Evolutionary conservation across 2,797 vertebrate genomes (phyloP), one percentile per base, ranked within the genome.

Genomic region (Paguma larvata): DNA sequence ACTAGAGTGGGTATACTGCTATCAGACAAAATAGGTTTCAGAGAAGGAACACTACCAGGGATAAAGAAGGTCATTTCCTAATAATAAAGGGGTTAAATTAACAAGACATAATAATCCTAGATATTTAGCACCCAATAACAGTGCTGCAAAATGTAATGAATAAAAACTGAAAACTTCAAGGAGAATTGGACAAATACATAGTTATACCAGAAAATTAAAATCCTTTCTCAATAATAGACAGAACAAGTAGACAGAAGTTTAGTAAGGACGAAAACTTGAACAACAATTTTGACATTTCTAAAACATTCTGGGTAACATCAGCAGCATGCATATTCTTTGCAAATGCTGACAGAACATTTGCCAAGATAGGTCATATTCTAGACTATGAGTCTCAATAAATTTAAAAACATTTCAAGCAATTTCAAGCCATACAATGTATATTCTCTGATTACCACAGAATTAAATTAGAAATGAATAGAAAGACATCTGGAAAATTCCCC

Each of bases 51-150:
- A 83, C 41, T 62, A 83, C 14, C 41, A 83, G 18, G 3, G 25
- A 67, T 73, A 70, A 32, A 82, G 11, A 73, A 48, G 27, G 62
- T 19, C 65, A 83, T 72, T 83, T 77, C 46, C 70, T 56, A 78
- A 70, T 11, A 85, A 85, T n/a, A 95, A 92, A 67, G 30, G 46
- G 14, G 5, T 51, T 88, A 77, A 62, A 82, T 94, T 82, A 95
- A 77, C 34, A 95, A 86, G 27, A 65, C 23, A 11, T 53, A 75
- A 85, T 3, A 87, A 82, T 91, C 48, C 27, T 77, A 85, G 80
- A 62, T 72, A 68, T 86, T 91, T 51, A 56, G 32, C 13, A 80
- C 7, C 25, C 32, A 70, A 46, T 46, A 56, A 65, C 53, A 85
- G 13, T 92, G 59, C 65, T 89, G 25, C 4, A 92, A 85, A 89